Evolutionary conservation across 2,113 vertebrate species (phyloP), one percentile per base, ranked within the genome.

Genomic region (rabbit (Oryctolagus cuniculus)): DNA sequence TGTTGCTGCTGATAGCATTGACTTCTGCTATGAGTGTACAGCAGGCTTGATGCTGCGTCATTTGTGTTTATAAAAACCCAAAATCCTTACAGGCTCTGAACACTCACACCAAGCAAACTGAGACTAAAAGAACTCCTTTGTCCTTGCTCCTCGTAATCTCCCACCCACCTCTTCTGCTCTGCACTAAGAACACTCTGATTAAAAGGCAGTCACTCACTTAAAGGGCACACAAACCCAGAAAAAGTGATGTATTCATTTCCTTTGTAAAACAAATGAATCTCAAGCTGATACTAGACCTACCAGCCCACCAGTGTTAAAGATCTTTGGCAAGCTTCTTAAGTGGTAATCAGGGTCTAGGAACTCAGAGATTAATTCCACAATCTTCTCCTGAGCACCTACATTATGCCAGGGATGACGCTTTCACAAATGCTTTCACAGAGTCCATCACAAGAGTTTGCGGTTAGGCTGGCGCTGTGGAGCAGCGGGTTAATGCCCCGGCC

Each of bases 61-160:
- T 55, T 94, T 83, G 22, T 87, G 51, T 89, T 84, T 81, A 73
- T 73, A 90, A 94, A 89, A 94, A 55, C 72, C 44, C 80, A 21
- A 77, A 94, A 61, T 44, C 77, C 66, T 80, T 49, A 34, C 36
- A n/a, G 7, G 7, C 31, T 70, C 67, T 73, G 70, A 80, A 85
- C 38, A 44, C 69, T 44, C 73, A 94, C 70, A 15, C 16, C 77
- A 63, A 88, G 69, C 15, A 75, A 69, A 73, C 81, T 11, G 27
- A 64, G 55, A 73, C 80, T 16, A 51, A 73, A 24, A 63, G n/a
- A 49, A 58, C 19, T 2, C 61, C 34, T 74, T 90, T 44, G 72
- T 21, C 69, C 53, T 4, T 10, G 8, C 29, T 63, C 27, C 15
- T 85, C 51, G 10, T 31, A 21, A 6, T 53, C 73, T 93, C 75